Conservation (phyloP, 2,888 invertebrate species). For the Harmothoe impar region DNA sequence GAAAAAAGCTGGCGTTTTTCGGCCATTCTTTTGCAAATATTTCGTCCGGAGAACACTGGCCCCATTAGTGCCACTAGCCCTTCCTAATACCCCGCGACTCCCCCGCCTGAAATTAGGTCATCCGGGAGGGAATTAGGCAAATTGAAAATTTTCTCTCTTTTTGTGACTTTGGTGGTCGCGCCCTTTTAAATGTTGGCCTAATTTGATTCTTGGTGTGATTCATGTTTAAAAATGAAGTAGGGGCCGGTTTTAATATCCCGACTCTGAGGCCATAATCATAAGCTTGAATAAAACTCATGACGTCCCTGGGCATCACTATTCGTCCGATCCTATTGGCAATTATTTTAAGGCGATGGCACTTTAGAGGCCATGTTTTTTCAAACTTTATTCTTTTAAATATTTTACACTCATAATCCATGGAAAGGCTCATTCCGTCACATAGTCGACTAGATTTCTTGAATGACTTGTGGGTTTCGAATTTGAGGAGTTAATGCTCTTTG, state of each 20-base stretch:
- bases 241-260: constrained; percentile 34
- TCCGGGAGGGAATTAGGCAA: constrained; percentile 53
- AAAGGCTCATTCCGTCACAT: constrained; percentile 29
- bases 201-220: constrained; percentile 31
- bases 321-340: neutral
- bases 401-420: no score
- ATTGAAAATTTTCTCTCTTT: constrained; percentile 30
- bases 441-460: no score
- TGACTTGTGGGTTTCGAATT: no score
- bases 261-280: constrained; percentile 16
- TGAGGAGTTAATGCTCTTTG: no score
- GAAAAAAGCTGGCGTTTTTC: constrained; percentile 11
- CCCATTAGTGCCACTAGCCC: constrained; percentile 28
- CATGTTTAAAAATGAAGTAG: constrained; percentile 43
- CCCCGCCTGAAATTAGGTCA: constrained; percentile 54
- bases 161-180: constrained; percentile 25
- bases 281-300: constrained; percentile 36
- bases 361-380: neutral
- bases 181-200: constrained; percentile 26
- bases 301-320: neutral
- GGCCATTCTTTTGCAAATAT: neutral
- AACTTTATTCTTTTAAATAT: neutral
- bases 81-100: neutral
- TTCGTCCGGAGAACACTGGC: constrained; percentile 1
- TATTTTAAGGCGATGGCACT: neutral